A percentile compares a stretch with the other conserved stretches of the same genome.
Conservation (phyloP, 2,113 vertebrate genomes). For the Anser cygnoides region DNA sequence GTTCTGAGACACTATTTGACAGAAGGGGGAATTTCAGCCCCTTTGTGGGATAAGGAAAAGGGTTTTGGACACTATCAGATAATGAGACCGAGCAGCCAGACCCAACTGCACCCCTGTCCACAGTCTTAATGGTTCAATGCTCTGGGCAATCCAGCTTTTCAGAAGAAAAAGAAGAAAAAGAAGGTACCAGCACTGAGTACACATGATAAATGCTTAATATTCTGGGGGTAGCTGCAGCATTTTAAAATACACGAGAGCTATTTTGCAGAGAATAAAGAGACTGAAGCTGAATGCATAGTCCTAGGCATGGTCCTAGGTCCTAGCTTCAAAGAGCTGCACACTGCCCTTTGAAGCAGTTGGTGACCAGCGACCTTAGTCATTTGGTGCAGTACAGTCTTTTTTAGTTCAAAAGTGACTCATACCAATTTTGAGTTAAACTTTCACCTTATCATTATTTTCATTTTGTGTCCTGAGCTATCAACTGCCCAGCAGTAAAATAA, state of each 20-base stretch:
- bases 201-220: neutral
- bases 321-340: neutral
- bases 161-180: neutral
- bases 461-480: neutral
- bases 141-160: neutral
- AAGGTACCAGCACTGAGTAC: neutral
- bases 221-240: neutral
- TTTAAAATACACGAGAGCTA: neutral
- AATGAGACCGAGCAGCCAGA: neutral
- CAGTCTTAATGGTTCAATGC: neutral
- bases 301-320: neutral
- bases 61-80: accelerated
- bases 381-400: neutral
- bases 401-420: neutral
- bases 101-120: neutral
- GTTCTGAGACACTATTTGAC: neutral
- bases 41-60: neutral
- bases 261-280: neutral
- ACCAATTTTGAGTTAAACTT: neutral
- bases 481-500: neutral
- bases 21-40: neutral
- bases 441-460: neutral
- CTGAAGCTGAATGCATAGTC: neutral
- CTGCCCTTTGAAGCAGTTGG: neutral
- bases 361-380: neutral